These are phyloP conservation scores for Galerucella nymphaeae DNA, from an alignment of 2,888 invertebrate species.

Conservation along the genomic window DNA sequence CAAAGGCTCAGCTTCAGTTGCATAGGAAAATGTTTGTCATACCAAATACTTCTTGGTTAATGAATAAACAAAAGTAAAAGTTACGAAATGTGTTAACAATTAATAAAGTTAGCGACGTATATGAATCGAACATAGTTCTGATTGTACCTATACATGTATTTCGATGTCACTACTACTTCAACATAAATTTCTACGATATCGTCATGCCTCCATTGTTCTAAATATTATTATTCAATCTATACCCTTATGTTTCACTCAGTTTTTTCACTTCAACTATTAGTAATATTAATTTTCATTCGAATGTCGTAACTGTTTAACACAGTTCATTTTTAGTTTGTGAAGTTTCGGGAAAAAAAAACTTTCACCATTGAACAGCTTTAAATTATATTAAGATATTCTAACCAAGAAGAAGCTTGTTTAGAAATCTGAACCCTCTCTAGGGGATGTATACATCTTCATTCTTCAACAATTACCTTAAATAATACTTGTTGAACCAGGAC, in stretches of 20 bases:
- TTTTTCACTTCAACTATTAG: conserved; percentile 3
- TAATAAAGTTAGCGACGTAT: not conserved
- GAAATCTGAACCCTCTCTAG: no score
- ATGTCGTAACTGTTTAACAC: not conserved
- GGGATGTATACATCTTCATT: no score
- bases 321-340: not conserved
- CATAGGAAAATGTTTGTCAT: no score
- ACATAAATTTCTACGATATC: conserved; percentile 18
- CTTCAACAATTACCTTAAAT: no score
- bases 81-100: conserved; percentile 13
- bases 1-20: no score
- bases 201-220: conserved; percentile 15
- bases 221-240: conserved; percentile 27
- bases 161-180: conserved; percentile 10
- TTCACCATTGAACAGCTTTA: no score
- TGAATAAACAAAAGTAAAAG: conserved; percentile 15
- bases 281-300: not conserved
- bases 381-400: no score
- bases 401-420: no score
- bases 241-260: conserved; percentile 10
- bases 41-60: not conserved
- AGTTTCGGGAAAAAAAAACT: not conserved
- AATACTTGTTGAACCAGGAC: no score
- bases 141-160: conserved; percentile 3
- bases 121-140: not conserved